Base-by-base conservation (phyloP, 2,113 vertebrate species). In the Anoplopoma fimbria region DNA sequence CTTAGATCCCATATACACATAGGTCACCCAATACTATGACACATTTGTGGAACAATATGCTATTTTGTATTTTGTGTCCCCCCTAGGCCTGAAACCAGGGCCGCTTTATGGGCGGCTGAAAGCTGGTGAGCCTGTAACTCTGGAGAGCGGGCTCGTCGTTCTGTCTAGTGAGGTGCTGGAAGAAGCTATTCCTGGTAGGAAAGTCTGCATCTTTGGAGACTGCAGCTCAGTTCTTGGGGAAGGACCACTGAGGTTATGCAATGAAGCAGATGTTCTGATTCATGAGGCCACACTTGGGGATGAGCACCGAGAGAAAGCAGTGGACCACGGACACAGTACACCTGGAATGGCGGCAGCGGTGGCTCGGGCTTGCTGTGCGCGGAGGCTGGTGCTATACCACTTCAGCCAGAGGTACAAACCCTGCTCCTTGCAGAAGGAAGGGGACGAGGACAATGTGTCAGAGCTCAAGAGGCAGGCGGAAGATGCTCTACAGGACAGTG, bases 401-500 rank as follows among this genome's bases (percentile, higher is more conserved):
- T 99, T 99, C 90, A 99, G 98, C 84, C 98, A 99, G 91, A 86
- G 98, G 7, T 99, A 98, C 83, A 97, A 95, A 57, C 96, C 97
- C 0, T 40, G 85, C 0, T 64, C 87, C 8, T 82, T 88, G 82
- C 61, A 74, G 6, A 93, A 64, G 3, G 95, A 94, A 2, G 94
- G 94, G 1, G 95, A 95, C 0, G 4, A 96, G 0, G 93, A 94
- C 1, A 68, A 95, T 4, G 51, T 96, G 14, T 34, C 69, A 0
- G 89, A 95, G 69, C 94, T 99, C 8, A 92, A 88, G 89, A 94
- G 90, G 33, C 96, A 99, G 88, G 97, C 98, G 0, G 96, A 98
- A 71, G 51, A 90, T 0, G 91, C 69, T 5, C 74, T 97, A 1
- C 91, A 19, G 0, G 95, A 94, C 1, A 95, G 25, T 0, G 92